Evolutionary conservation across 2,797 vertebrate species (phyloP).

Genomic region (Sebastes kiyomatsui): DNA sequence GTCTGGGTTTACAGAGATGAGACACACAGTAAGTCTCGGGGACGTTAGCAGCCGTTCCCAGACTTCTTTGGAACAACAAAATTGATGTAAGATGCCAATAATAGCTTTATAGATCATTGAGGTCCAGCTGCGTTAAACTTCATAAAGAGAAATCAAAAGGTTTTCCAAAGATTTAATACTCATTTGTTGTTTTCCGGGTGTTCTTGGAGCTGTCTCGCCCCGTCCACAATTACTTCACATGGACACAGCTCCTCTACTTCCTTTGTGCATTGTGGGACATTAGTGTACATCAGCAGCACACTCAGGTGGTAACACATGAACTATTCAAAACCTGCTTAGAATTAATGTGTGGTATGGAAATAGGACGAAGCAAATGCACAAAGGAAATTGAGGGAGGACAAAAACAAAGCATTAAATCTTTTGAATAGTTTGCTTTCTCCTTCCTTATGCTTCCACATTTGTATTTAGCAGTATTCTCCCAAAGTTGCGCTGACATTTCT

Average conservation of each 20-base stretch:
- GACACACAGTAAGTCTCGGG: too few species aligned
- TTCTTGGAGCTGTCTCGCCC: neutral
- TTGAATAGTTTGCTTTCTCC: accelerated
- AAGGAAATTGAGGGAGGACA: neutral
- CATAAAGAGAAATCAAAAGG: neutral
- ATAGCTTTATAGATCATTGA: neutral
- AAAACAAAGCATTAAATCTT: neutral
- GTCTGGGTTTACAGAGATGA: too few species aligned
- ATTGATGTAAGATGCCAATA: accelerated
- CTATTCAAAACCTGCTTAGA: too few species aligned
- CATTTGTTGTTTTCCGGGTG: accelerated
- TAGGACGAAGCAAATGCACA: too few species aligned
- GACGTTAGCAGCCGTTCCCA: too few species aligned
- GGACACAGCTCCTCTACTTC: neutral
- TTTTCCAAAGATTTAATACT: neutral
- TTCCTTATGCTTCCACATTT: neutral
- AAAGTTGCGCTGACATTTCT: too few species aligned
- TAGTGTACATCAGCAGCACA: neutral
- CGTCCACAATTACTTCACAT: neutral
- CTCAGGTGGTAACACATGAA: too few species aligned
- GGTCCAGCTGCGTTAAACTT: neutral
- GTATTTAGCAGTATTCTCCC: too few species aligned
- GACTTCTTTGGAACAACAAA: too few species aligned
- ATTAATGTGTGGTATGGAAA: too few species aligned
- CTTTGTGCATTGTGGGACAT: too few species aligned